Conservation (phyloP, 1,140 invertebrate species). For the Drosophila pseudoananassae region DNA sequence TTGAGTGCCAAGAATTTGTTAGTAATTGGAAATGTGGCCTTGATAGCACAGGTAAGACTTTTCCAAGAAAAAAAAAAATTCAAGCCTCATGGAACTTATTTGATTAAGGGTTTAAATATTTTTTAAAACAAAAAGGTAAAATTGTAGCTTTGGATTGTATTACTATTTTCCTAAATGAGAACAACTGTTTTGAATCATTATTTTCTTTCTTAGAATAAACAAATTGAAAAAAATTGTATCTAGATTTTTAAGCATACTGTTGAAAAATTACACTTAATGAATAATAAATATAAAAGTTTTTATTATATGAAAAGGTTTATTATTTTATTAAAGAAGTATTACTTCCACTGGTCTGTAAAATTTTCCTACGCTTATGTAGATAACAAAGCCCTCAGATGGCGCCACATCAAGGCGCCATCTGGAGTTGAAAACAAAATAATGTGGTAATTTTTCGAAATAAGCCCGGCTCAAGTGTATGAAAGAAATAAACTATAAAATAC, state of each 20-base stretch:
- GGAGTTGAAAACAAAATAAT: background rate
- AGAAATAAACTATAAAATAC: too few species aligned
- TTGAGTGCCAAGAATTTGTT: slow-evolving; percentile 1
- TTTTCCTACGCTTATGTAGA: slow-evolving; percentile 13
- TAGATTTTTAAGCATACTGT: background rate
- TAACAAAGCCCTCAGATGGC: slow-evolving; percentile 13
- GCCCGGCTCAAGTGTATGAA: background rate
- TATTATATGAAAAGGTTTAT: background rate
- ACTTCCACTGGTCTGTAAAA: background rate
- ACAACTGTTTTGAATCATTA: too few species aligned
- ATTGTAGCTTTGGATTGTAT: too few species aligned
- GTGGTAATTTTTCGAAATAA: background rate
- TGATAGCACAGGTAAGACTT: background rate
- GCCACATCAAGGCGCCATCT: slow-evolving; percentile 10
- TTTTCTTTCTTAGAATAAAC: too few species aligned
- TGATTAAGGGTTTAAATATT: background rate
- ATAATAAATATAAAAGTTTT: background rate
- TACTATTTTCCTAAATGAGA: too few species aligned
- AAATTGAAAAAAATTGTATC: background rate
- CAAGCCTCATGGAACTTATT: background rate
- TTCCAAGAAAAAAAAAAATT: background rate
- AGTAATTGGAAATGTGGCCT: background rate
- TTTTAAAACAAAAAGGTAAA: too few species aligned
- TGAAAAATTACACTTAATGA: background rate
- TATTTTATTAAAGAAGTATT: background rate